Evolutionary conservation across 2,113 vertebrate species (phyloP).

Genomic region (Aegypius monachus): DNA sequence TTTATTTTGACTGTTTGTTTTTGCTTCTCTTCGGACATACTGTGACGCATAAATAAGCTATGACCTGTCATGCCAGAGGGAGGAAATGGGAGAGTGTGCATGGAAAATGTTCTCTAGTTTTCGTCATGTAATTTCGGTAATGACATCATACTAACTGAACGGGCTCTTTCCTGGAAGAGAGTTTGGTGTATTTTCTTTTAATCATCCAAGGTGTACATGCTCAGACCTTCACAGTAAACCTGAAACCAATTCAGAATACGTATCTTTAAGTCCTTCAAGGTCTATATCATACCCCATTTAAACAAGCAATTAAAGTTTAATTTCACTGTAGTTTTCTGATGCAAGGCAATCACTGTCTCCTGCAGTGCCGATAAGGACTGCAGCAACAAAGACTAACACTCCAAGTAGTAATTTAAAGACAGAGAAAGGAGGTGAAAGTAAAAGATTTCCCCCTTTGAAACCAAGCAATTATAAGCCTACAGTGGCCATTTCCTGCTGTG

Average conservation of each 20-base stretch:
- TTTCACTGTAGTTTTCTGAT: slow-evolving; percentile 49
- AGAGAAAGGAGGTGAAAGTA: slow-evolving; percentile 18
- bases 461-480: not conserved
- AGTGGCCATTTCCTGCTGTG: slow-evolving; percentile 8
- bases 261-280: slow-evolving; percentile 38
- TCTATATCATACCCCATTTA: slow-evolving; percentile 22
- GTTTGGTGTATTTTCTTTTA: not conserved
- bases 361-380: slow-evolving; percentile 41
- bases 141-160: not conserved
- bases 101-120: not conserved
- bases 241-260: not conserved
- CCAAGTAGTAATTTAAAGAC: slow-evolving; percentile 30
- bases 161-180: not conserved
- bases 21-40: not conserved
- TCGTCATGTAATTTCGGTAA: not conserved
- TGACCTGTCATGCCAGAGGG: not conserved
- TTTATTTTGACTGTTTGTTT: slow-evolving; percentile 31
- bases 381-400: slow-evolving; percentile 35
- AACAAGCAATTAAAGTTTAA: slow-evolving; percentile 63
- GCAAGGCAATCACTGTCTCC: slow-evolving; percentile 43
- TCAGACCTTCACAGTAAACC: not conserved
- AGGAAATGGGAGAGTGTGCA: not conserved
- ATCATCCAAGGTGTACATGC: not conserved
- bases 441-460: slow-evolving; percentile 1
- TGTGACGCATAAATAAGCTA: slow-evolving; percentile 8